Evolutionary conservation across 2,113 vertebrate species (phyloP).

Genomic region (Chroicocephalus ridibundus): DNA sequence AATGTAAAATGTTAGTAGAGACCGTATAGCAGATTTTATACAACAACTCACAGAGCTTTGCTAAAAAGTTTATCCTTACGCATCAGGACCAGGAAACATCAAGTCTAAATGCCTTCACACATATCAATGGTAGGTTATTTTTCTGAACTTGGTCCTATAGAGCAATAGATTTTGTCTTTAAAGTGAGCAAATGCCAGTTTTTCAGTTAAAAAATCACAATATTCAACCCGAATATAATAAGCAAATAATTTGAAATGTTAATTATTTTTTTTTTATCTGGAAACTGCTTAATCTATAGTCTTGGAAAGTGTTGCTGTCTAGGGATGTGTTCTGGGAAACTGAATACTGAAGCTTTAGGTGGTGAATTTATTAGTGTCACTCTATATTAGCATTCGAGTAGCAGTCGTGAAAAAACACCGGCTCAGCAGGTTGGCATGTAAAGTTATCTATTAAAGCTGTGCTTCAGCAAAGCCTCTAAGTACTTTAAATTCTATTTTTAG

Average conservation of each 20-base stretch:
- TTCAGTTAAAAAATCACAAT: not conserved
- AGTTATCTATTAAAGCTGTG: not conserved
- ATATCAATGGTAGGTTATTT: not conserved
- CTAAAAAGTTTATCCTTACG: not conserved
- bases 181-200: not conserved
- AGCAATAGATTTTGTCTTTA: not conserved
- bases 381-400: not conserved
- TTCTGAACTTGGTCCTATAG: not conserved
- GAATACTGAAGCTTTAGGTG: not conserved
- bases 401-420: not conserved
- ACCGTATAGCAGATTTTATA: not conserved
- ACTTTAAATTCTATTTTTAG: slow-evolving; percentile 13
- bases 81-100: not conserved
- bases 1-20: not conserved
- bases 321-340: not conserved
- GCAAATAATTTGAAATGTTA: not conserved
- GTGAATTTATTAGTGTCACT: not conserved
- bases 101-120: not conserved
- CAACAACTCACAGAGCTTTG: not conserved
- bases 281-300: not conserved
- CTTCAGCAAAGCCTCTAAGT: not conserved
- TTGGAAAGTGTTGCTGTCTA: not conserved
- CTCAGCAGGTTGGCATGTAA: not conserved
- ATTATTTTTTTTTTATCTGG: not conserved
- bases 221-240: not conserved